Evolutionary conservation across 1,140 invertebrate genomes (phyloP).

Genomic region (Anastrepha ludens): DNA sequence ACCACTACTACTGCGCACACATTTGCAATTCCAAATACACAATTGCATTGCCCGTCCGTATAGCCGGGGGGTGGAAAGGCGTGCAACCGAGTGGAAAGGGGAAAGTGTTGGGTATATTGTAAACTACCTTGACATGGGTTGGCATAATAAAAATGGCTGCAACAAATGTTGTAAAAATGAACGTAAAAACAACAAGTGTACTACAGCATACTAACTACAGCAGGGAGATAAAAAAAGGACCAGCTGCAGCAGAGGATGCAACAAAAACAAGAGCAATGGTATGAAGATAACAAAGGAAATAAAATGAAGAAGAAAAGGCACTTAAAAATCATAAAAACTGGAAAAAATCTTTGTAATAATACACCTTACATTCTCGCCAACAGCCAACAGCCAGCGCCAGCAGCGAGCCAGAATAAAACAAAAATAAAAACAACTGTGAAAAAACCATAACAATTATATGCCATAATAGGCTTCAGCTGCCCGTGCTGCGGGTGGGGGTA

Average conservation of each 20-base stretch:
- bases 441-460: conserved; percentile 17
- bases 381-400: neutral
- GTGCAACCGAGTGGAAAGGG: too few relatives aligned
- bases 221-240: neutral
- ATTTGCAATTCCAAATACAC: too few relatives aligned
- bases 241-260: neutral
- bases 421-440: neutral
- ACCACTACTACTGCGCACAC: too few relatives aligned
- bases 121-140: conserved; percentile 41
- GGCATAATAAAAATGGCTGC: conserved; percentile 33
- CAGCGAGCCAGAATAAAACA: neutral
- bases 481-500: neutral
- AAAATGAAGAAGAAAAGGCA: conserved; percentile 15
- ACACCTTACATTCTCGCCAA: neutral
- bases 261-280: neutral
- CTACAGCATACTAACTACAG: neutral
- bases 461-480: neutral
- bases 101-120: neutral
- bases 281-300: neutral
- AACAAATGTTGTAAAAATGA: conserved; percentile 34
- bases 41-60: too few relatives aligned
- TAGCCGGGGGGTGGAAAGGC: too few relatives aligned
- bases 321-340: neutral
- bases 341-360: neutral
- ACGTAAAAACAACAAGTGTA: neutral